Base-by-base conservation (phyloP, 2,797 vertebrate genomes). In the Carapus acus region DNA sequence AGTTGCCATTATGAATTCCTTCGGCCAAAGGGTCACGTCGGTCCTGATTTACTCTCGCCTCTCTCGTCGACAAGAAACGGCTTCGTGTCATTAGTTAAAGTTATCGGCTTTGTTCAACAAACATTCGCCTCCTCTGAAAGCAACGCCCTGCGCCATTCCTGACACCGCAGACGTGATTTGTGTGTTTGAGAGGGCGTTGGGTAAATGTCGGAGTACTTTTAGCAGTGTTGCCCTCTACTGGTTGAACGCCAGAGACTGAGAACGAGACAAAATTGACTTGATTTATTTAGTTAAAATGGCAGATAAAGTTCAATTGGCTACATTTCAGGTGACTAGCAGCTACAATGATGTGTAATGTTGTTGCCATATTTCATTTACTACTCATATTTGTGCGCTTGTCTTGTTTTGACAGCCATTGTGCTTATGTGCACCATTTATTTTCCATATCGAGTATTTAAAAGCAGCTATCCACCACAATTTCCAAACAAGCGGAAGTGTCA, bases 161-260 rank as follows among this genome's bases (percentile, higher is more conserved):
- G 50, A 63, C 45, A 57, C 29, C 62, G 62, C 13, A 58, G 68
- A 62, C 55, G 51, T 71, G 69, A 76, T 74, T 49, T 69, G 59
- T 79, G 51, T 57, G 47, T 55, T 39, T 42, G 1, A 48, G 21
- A 59, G 24, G 39, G 22, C 64, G 17, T 14, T 49, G 39, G 58
- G 22, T 43, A 47, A 29, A 59, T 39, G 54, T 74, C 55, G 23
- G 42, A 13, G 52, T 73, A 58, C 65, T 82, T 74, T 84, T 64
- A 74, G 58, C 76, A 76, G 64, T 71, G 70, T 72, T 76, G 83
- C 83, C 85, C 83, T 87, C 87, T 87, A 83, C 85, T 88, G 85
- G 85, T 80, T 42, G 74, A 54, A 14, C 17, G 36, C 14, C 49
- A 36, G 2, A 58, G 22, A 48, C n/a, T 31, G n/a, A n/a, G n/a